Conservation (phyloP, 2,113 vertebrate species). For the Pomatorhinus ruficollis region DNA sequence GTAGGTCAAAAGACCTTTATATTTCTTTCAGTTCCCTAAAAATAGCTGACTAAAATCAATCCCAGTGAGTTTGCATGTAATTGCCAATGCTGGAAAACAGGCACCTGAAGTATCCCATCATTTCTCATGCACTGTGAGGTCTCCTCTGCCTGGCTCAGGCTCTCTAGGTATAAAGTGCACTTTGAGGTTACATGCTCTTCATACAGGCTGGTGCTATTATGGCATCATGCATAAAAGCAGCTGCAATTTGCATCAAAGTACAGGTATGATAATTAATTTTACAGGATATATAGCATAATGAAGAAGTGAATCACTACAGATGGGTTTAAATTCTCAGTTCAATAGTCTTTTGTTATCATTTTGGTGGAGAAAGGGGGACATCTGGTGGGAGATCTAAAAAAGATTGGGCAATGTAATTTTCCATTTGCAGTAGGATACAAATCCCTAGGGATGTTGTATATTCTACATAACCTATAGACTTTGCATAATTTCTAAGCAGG, state of each 20-base stretch:
- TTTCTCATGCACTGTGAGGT: neutral
- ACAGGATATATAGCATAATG: neutral
- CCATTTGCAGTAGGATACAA: neutral
- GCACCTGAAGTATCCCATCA: neutral
- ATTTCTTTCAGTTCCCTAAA: neutral
- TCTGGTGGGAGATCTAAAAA: slow-evolving; percentile 19
- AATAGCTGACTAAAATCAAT: neutral
- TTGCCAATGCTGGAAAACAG: neutral
- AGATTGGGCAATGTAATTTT: neutral
- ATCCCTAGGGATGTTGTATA: neutral
- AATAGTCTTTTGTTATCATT: neutral
- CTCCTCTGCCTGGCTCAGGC: neutral
- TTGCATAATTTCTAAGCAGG: neutral
- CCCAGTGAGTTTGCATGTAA: neutral
- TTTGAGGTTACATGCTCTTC: neutral
- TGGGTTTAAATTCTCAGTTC: neutral
- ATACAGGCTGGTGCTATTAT: neutral
- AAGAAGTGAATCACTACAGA: neutral
- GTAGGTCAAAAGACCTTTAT: neutral
- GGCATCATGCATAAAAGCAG: neutral
- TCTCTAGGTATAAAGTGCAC: neutral
- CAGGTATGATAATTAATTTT: neutral
- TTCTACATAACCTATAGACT: neutral
- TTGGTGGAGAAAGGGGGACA: slow-evolving; percentile 46
- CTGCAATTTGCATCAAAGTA: neutral